Evolutionary conservation across 2,797 vertebrate species (phyloP), one percentile per base, ranked within the genome.

Genomic region (Coregonus sp.): DNA sequence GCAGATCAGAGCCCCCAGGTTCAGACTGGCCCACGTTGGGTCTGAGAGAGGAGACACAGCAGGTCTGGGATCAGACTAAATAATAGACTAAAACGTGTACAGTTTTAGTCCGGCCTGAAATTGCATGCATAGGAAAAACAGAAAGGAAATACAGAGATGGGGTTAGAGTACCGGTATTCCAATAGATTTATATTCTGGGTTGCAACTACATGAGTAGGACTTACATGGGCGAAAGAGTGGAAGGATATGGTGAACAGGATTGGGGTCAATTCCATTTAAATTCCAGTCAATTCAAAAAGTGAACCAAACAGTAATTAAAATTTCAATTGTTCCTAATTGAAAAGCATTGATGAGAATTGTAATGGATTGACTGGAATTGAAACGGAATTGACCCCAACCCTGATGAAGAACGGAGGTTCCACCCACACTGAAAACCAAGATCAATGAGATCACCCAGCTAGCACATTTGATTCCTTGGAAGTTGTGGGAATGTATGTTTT

Each of bases 21-120:
- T 98, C 87, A 98, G 90, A 81, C 96, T 97, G 90, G 97, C 97
- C 97, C 97, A 98, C 0, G 96, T 97, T 0, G 97, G 97, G 88
- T 97, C 97, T 97, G 74, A 0, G 65, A 75, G 9, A 52, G 47
- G 40, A 51, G 75, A 4, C 52, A 2, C 0, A 0, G 2, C 69
- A 50, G 40, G 75, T 78, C 7, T 79, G 72, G 15, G 18, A 18
- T 77, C 61, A 71, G 52, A 67, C 71, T 63, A 66, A 74, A 68
- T 56, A 40, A 9, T 47, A 20, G 25, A 29, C 25, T 50, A 9
- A 40, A 69, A 31, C 11, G n/a, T 20, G 50, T 47, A 71, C 18
- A 18, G 20, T 71, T 14, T 47, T 25, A 47, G 6, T 12, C 7
- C 20, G 5, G 61, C n/a, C 18, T 54, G 52, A 15, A 54, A 54